Conservation (phyloP, 2,113 vertebrate genomes). For the Apistogramma diplotaenia region DNA sequence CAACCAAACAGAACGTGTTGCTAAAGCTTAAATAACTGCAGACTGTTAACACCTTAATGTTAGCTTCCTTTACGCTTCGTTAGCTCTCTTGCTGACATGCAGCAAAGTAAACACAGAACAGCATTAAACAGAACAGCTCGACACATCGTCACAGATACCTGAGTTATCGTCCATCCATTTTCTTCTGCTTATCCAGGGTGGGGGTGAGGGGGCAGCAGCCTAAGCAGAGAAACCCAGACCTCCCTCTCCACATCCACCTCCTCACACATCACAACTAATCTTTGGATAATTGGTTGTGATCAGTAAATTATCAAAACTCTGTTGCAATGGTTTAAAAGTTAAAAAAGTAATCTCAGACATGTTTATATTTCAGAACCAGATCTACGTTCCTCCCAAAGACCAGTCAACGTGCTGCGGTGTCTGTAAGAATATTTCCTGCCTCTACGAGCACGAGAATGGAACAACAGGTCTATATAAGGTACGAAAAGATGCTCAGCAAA, state of each 20-base stretch:
- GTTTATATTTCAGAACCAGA: slow-evolving; percentile 84
- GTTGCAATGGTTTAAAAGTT: neutral
- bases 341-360: neutral
- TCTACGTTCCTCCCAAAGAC: slow-evolving; percentile 88
- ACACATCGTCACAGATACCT: neutral
- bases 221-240: too few species aligned
- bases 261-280: neutral
- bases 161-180: neutral
- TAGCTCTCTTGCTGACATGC: neutral
- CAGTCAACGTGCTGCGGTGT: slow-evolving; percentile 87
- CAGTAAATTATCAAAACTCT: neutral
- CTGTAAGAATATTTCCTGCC: slow-evolving; percentile 92
- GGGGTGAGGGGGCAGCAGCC: too few species aligned
- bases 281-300: neutral
- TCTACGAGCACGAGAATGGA: slow-evolving; percentile 85
- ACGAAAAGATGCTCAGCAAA: neutral
- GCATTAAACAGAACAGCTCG: neutral
- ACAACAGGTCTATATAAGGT: slow-evolving; percentile 85
- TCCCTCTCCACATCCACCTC: too few species aligned
- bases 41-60: neutral
- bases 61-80: neutral
- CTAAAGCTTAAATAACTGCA: too few species aligned
- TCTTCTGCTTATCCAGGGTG: too few species aligned
- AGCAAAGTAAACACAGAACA: neutral
- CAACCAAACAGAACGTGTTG: neutral